Conservation (phyloP, 1,140 invertebrate species). For the Tetraneura akinire region DNA sequence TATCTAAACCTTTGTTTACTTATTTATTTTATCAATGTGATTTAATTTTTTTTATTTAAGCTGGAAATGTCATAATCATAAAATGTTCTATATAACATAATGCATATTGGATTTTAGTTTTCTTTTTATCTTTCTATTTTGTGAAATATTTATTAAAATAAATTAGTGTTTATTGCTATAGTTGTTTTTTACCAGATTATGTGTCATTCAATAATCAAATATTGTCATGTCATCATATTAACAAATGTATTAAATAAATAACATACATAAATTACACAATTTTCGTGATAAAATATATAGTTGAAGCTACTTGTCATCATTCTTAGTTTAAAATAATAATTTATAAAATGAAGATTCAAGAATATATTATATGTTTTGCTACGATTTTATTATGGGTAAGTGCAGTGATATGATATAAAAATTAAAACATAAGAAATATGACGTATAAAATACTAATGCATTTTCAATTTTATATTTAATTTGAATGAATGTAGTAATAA, state of each 20-base stretch:
- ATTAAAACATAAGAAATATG: no score
- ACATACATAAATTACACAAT: background rate
- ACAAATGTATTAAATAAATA: background rate
- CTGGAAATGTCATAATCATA: constrained; percentile 19
- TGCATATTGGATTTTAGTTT: no score
- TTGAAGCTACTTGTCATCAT: background rate
- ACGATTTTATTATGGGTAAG: background rate
- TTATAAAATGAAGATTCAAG: background rate
- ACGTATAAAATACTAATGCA: no score
- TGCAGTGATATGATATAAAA: background rate
- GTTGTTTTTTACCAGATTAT: constrained; percentile 4
- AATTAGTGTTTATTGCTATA: background rate
- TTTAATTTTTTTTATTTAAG: background rate
- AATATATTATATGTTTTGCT: background rate
- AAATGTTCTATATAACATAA: background rate
- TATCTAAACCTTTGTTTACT: background rate
- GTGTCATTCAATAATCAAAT: background rate
- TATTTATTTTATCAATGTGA: background rate
- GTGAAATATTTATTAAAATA: constrained; percentile 4
- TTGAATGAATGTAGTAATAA: no score
- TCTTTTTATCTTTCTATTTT: background rate
- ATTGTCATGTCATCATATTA: background rate
- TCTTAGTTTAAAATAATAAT: background rate
- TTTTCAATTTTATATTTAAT: no score
- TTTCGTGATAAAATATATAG: no score